These are phyloP conservation scores for Drosophila fungiperda DNA, from an alignment of 2,888 invertebrate genomes.

Conservation along the genomic window DNA sequence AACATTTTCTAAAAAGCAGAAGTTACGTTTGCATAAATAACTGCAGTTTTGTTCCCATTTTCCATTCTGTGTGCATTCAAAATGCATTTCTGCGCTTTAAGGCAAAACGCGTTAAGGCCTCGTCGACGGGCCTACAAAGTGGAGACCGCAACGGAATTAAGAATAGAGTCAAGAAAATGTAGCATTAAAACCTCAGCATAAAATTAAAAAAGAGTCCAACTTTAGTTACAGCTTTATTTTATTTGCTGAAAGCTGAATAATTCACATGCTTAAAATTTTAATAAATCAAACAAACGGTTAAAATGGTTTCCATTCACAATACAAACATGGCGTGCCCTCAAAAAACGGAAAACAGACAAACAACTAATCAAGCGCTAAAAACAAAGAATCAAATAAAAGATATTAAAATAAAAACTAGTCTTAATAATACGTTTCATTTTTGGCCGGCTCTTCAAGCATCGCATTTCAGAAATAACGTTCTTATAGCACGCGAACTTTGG, in stretches of 20 bases:
- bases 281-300: constrained; percentile 51
- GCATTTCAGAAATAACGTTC: constrained; percentile 67
- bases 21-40: constrained; percentile 79
- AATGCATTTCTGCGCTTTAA: constrained; percentile 63
- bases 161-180: constrained; percentile 1
- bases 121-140: constrained; percentile 16
- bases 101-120: constrained; percentile 43
- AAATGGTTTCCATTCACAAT: constrained; percentile 16
- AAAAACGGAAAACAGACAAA: constrained; percentile 52
- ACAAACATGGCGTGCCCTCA: constrained; percentile 31
- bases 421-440: constrained; percentile 61
- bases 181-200: constrained; percentile 4
- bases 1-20: constrained; percentile 78
- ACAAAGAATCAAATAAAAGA: constrained; percentile 12
- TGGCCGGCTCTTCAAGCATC: constrained; percentile 56
- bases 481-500: constrained; percentile 70
- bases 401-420: constrained; percentile 46
- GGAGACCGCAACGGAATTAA: constrained; percentile 9
- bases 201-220: constrained; percentile 20
- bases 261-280: constrained; percentile 31
- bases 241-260: constrained; percentile 5
- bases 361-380: constrained; percentile 59
- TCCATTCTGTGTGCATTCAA: constrained; percentile 67
- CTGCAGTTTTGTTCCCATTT: constrained; percentile 71
- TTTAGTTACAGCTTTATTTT: constrained; percentile 5